Conservation (phyloP, 2,888 invertebrate genomes). For the Tanypteryx hageni region DNA sequence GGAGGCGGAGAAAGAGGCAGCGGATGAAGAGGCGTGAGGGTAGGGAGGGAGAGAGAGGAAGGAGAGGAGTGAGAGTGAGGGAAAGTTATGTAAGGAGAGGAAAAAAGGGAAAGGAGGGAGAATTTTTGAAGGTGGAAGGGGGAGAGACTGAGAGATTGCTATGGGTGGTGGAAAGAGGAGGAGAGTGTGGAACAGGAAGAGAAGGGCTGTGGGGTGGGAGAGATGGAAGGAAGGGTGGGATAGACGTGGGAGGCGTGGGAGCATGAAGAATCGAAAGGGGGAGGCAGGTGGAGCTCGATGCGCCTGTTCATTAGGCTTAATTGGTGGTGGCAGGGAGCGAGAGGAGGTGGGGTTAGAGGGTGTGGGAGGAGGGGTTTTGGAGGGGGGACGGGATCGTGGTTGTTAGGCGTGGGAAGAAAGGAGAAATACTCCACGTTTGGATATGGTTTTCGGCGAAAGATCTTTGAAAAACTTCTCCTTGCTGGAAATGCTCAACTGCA, state of each 20-base stretch:
- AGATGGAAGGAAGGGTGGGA: not conserved
- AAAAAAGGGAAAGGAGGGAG: no score
- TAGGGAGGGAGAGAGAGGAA: no score
- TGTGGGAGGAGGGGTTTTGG: no score
- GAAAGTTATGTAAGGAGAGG: no score
- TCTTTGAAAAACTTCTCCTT: not conserved
- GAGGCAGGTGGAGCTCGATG: not conserved
- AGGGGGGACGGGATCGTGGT: no score
- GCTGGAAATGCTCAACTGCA: no score
- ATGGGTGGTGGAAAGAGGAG: not conserved
- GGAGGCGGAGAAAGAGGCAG: not conserved
- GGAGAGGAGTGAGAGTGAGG: not conserved
- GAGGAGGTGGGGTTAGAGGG: not conserved
- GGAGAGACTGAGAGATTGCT: no score
- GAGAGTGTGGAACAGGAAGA: not conserved
- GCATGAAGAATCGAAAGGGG: not conserved
- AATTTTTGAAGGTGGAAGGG: no score
- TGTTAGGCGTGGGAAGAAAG: not conserved
- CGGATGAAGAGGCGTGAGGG: not conserved
- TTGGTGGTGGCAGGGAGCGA: not conserved
- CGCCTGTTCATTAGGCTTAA: not conserved
- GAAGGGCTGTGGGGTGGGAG: not conserved
- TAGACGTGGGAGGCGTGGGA: not conserved
- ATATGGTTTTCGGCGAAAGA: not conserved
- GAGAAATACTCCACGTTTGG: not conserved